Percentiles rank a stretch among this genome's conserved stretches.
These are phyloP conservation scores for Leptinotarsa peninsularis DNA, from an alignment of 2,888 invertebrate genomes.

Conservation along the genomic window DNA sequence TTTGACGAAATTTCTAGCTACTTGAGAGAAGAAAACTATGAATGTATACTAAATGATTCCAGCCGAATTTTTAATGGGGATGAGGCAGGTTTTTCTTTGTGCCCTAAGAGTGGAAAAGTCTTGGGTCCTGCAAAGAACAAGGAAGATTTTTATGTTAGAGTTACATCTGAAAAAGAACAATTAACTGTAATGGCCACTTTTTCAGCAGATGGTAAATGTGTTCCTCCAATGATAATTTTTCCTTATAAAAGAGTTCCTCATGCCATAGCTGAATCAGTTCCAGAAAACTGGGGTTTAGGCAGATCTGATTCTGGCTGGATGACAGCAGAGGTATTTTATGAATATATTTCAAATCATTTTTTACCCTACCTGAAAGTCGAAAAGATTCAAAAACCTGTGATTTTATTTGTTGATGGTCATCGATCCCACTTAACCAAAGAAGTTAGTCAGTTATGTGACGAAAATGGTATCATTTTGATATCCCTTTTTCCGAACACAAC, in stretches of 20 bases:
- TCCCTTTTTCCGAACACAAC: slow-evolving; percentile 36
- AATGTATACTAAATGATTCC: slow-evolving; percentile 28
- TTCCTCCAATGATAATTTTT: slow-evolving; percentile 41
- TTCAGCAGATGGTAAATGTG: slow-evolving; percentile 26
- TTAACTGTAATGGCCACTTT: slow-evolving; percentile 45
- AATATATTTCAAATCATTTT: slow-evolving; percentile 30
- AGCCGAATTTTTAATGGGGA: slow-evolving; percentile 45
- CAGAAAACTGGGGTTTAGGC: slow-evolving; percentile 44
- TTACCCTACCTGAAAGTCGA: slow-evolving; percentile 22
- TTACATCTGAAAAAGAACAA: no score
- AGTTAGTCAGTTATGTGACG: slow-evolving; percentile 47
- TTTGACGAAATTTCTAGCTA: slow-evolving; percentile 14
- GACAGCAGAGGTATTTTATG: slow-evolving; percentile 33
- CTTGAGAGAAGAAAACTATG: slow-evolving; percentile 40
- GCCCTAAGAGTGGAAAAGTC: slow-evolving; percentile 45
- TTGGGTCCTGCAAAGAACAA: slow-evolving; percentile 44
- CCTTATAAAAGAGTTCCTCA: slow-evolving; percentile 33
- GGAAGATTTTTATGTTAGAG: no score
- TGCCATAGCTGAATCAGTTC: slow-evolving; percentile 23
- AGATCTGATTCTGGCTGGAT: slow-evolving; percentile 40
- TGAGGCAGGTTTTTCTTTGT: slow-evolving; percentile 47
- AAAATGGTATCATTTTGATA: slow-evolving; percentile 50
- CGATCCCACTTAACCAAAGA: slow-evolving; percentile 22
- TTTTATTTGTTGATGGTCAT: no score
- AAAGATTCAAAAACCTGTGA: slow-evolving; percentile 8